Evolutionary conservation across 2,797 vertebrate species (phyloP).

Genomic region (Pseudotriccus pelzelni): DNA sequence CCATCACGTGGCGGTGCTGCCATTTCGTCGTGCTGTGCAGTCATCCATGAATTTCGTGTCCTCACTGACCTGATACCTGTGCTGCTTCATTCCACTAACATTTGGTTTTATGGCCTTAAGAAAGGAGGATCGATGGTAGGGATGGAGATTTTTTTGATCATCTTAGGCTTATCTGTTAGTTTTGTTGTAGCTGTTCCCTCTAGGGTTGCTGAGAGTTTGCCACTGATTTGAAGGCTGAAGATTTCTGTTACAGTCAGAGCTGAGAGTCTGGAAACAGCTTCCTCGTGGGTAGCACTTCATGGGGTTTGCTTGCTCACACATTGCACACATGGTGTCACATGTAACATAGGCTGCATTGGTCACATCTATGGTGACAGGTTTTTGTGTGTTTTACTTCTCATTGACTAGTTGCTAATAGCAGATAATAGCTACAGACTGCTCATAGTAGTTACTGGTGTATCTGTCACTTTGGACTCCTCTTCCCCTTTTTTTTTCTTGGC

Average conservation of each 20-base stretch:
- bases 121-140: not conserved
- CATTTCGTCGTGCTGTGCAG: not conserved
- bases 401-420: not conserved
- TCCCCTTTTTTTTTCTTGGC: not conserved
- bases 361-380: not conserved
- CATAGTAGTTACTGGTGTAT: not conserved
- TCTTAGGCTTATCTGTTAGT: not conserved
- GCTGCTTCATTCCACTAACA: not conserved
- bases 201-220: not conserved
- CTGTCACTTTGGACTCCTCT: not conserved
- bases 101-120: not conserved
- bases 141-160: not conserved
- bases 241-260: not conserved
- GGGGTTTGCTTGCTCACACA: not conserved
- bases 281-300: not conserved
- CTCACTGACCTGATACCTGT: not conserved
- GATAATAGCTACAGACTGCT: not conserved
- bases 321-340: not conserved
- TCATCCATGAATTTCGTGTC: accelerated
- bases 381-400: not conserved
- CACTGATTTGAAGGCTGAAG: not conserved
- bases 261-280: not conserved
- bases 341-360: not conserved
- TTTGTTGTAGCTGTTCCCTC: not conserved
- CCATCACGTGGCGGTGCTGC: not conserved